Evolutionary conservation across 2,888 invertebrate genomes (phyloP), one percentile per base, ranked within the genome.

Genomic region (Nomada hirtipes): DNA sequence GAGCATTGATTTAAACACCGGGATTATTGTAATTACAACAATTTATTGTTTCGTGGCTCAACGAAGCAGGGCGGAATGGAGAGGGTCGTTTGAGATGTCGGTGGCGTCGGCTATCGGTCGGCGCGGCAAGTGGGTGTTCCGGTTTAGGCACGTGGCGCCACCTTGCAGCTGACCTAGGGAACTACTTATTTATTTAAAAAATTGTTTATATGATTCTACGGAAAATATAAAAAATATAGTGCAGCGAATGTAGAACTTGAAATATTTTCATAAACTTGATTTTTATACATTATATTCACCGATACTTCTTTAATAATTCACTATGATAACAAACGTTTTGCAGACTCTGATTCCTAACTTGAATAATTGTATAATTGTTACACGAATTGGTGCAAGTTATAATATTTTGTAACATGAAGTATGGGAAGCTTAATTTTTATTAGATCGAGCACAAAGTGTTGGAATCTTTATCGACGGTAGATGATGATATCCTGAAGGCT

Each of bases 21-120:
- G 89, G 90, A 92, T 92, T 91, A 92, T 92, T 91, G 89, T 91
- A 92, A 92, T 92, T 92, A 91, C 90, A 88, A 91, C 89, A 91
- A 91, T 92, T 92, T 92, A 92, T 92, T 92, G 90, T 91, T 88
- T 68, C 85, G 60, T 65, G 85, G 60, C 68, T 76, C 63, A 36
- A 60, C 55, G 69, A 60, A 77, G 42, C 29, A 47, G 76, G 80
- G 20, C 50, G 44, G 52, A 26, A 26, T 13, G 18, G 18, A 11
- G 13, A 1, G 26, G 47, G 11, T 13, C 11, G 4, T 20, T 11
- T 13, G 29, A 76, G 71, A 1, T 42, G 2, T 64, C 0, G 20
- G 68, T 86, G 85, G 82, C 86, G 87, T 52, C 88, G 84, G 73
- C 90, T 90, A 1, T 15, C 18, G 55, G 65, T 15, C 3, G 2